Conservation (phyloP, 2,113 vertebrate genomes). For the Coreoperca whiteheadi region DNA sequence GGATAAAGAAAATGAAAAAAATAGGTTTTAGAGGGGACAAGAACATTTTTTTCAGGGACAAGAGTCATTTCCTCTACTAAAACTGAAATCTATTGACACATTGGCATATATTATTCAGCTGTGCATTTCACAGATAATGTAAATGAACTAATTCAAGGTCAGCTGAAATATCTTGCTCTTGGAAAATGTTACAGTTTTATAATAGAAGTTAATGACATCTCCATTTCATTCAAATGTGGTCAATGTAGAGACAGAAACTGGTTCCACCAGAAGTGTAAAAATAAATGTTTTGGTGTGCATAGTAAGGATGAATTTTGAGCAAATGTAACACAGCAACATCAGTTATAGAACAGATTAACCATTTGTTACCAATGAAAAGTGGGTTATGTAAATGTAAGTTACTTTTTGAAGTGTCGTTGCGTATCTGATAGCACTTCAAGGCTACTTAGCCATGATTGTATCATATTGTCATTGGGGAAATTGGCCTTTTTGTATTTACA, state of each 20-base stretch:
- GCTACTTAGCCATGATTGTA: conserved; percentile 55
- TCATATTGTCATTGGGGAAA: conserved; percentile 44
- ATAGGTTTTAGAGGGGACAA: conserved; percentile 14
- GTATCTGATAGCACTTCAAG: conserved; percentile 19
- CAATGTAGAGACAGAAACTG: not conserved
- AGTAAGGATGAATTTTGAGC: not conserved
- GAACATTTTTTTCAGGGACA: conserved; percentile 47
- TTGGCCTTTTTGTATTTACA: conserved; percentile 35
- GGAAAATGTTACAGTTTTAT: not conserved
- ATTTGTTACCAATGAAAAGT: conserved; percentile 17
- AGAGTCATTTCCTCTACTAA: conserved; percentile 19
- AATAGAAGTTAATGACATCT: not conserved
- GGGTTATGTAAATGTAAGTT: not conserved
- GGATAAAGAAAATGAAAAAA: conserved; percentile 5
- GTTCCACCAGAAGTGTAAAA: not conserved
- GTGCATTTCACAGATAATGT: conserved; percentile 8
- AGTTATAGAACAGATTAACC: conserved; percentile 9
- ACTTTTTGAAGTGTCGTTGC: conserved; percentile 9
- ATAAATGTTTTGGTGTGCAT: not conserved
- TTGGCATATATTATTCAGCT: not conserved
- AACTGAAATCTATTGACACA: conserved; percentile 22
- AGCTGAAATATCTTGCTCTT: not conserved
- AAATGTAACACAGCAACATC: not conserved
- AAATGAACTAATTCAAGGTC: conserved; percentile 1
- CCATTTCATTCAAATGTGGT: not conserved